Percentiles rank a stretch among this genome's conserved stretches.
Conservation (phyloP, 2,113 vertebrate genomes). For the Sceloporus tristichus region DNA sequence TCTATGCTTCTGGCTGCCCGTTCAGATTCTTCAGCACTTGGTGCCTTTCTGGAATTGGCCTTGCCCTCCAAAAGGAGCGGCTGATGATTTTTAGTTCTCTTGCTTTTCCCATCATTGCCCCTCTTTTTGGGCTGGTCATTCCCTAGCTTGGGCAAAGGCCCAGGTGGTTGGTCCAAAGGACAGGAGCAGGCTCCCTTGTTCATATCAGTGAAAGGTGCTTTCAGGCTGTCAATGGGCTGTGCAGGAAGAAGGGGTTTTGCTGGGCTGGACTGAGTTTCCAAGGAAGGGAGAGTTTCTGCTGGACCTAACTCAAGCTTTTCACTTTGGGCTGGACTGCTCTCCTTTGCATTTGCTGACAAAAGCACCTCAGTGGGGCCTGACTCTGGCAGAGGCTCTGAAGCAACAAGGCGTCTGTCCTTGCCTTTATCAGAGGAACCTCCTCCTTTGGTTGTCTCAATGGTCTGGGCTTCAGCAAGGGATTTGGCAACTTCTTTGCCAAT, state of each 20-base stretch:
- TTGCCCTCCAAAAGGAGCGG: constrained; percentile 36
- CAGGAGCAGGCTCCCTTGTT: background rate
- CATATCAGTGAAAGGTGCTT: background rate
- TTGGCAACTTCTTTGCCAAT: fast-evolving
- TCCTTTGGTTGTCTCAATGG: background rate
- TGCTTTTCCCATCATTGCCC: constrained; percentile 65
- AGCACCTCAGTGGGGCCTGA: fast-evolving
- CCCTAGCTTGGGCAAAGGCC: background rate
- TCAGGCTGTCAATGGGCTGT: fast-evolving
- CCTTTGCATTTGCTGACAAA: constrained; percentile 34
- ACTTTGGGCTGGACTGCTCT: constrained; percentile 22
- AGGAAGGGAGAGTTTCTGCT: constrained; percentile 6
- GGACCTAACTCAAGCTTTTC: constrained; percentile 17
- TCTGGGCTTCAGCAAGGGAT: background rate
- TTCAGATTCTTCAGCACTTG: constrained; percentile 30
- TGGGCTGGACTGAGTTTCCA: background rate
- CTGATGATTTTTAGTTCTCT: constrained; percentile 52
- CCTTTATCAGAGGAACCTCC: fast-evolving
- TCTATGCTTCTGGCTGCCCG: background rate
- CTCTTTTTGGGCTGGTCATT: constrained; percentile 62
- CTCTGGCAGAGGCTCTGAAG: background rate
- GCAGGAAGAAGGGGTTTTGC: fast-evolving
- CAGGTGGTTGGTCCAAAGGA: constrained; percentile 4
- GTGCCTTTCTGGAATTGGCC: constrained; percentile 12
- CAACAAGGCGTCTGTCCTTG: background rate